These are phyloP conservation scores for Aythya baeri DNA, from an alignment of 2,113 vertebrate species.

Conservation along the genomic window DNA sequence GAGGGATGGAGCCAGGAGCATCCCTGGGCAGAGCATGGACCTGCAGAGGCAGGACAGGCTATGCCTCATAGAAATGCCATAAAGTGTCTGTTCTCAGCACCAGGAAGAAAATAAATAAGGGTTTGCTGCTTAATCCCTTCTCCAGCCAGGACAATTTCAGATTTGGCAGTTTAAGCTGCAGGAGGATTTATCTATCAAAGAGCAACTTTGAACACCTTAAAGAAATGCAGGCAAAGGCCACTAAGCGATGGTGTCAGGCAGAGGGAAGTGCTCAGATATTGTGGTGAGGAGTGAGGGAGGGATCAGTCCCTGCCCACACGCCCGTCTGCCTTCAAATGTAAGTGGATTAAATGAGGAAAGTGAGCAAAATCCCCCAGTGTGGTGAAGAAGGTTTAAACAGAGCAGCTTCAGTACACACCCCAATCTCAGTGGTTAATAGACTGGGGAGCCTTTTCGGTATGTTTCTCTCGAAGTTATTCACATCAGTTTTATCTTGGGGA, in stretches of 20 bases:
- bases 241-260: not conserved
- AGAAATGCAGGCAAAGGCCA: constrained; percentile 1
- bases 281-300: not conserved
- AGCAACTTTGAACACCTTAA: constrained; percentile 20
- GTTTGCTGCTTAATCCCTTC: constrained; percentile 9
- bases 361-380: constrained; percentile 10
- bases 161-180: constrained; percentile 1
- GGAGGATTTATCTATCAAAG: constrained; percentile 39
- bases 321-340: not conserved
- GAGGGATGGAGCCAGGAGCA: not conserved
- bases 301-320: not conserved
- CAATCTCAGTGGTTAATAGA: constrained; percentile 19
- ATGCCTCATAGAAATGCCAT: not conserved
- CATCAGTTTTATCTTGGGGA: constrained; percentile 65
- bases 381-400: constrained; percentile 17
- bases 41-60: not conserved
- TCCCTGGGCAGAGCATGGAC: not conserved
- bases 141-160: not conserved
- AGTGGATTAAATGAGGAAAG: constrained; percentile 45
- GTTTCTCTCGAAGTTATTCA: constrained; percentile 39
- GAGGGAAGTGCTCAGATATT: not conserved
- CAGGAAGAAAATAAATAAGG: not conserved
- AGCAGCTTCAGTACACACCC: not conserved
- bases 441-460: constrained; percentile 23
- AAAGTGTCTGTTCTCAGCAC: not conserved